Base-by-base conservation (phyloP, 1,140 invertebrate genomes). In the Hypsibius dujardini region DNA sequence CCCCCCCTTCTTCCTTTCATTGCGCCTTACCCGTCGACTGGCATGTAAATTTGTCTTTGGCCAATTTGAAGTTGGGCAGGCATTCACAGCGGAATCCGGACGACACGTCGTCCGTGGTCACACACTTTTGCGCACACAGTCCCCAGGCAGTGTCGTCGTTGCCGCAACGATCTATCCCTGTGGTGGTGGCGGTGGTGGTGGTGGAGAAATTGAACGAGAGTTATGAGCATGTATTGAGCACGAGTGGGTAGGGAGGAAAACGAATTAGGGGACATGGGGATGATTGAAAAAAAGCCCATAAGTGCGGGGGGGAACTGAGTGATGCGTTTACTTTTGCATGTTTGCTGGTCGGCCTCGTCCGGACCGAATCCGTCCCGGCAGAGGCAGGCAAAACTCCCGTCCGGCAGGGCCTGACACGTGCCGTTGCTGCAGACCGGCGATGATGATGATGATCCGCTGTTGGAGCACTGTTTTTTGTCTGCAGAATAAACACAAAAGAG, bases 31-130 rank as follows among this genome's bases (percentile, higher is more conserved):
- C 84, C 62, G 82, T 84, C 76, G 88, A 89, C 80, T 87, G 90
- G 79, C 91, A 94, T 0, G 88, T 88, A 76, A 88, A 90, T 12
- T 84, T 83, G 80, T 93, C 90, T 70, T 84, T 79, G 59, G 85
- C 81, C 46, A 92, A 76, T 28, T 79, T 79, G 78, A 87, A 93
- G 0, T 86, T 88, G 2, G 82, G 77, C 70, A 83, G 78, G 80
- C 90, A 93, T 7, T 82, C 79, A 78, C 90, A 93, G 72, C 85
- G 85, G 76, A 88, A 83, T 14, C 79, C 74, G 47, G 80, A 77
- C 67, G 74, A 75, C 45, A 2, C 76, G 74, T 72, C 74, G 77
- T 73, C 45, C 70, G 72, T 46, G 72, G 76, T 7, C 79, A 76
- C 42, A 76, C 87, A 88, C 15, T 82, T 79, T 79, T 92, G 90